Base-by-base conservation (phyloP, 2,797 vertebrate species). In the Zalophus californianus region DNA sequence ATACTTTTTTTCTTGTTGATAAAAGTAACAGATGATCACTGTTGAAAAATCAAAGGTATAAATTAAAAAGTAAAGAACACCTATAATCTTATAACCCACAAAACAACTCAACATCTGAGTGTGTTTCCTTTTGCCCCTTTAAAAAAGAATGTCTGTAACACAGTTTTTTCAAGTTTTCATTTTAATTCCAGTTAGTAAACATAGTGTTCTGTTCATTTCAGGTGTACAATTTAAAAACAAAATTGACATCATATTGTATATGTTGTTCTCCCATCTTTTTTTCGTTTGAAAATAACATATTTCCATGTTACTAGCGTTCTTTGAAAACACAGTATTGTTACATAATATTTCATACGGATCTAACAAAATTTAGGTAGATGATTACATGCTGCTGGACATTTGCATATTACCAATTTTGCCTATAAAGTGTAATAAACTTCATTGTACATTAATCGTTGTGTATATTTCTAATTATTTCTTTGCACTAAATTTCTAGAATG, bases 311-410 rank as follows among this genome's bases (percentile, higher is more conserved):
- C 60, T 94, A 78, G 21, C 20, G 41, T 88, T 86, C 44, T 88
- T 96, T 90, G 72, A 92, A 86, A 95, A 86, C 29, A 78, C 21
- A 73, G 23, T 85, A 83, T 60, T 83, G 27, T 66, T 62, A 83
- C 6, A 32, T 87, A 16, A 38, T 82, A 86, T 38, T 82, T 83
- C 29, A 78, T 60, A 54, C 87, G 90, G 2, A 52, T 62, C 50
- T 90, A 86, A 87, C 44, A 80, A 9, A 52, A 48, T 86, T 89
- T 56, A 66, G 82, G 68, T 83, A 48, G 29, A 68, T 64, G 5
- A 62, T 58, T 18, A 2, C 58, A 83, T 44, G 50, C 64, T 94
- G 32, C 35, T 84, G 13, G 11, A 72, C 9, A 91, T 27, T 94
- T 92, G 9, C 21, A 60, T 38, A 68, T 50, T 78, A 44, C 2